These are phyloP conservation scores for Asarcornis scutulata DNA, from an alignment of 2,113 vertebrate genomes.

Conservation along the genomic window DNA sequence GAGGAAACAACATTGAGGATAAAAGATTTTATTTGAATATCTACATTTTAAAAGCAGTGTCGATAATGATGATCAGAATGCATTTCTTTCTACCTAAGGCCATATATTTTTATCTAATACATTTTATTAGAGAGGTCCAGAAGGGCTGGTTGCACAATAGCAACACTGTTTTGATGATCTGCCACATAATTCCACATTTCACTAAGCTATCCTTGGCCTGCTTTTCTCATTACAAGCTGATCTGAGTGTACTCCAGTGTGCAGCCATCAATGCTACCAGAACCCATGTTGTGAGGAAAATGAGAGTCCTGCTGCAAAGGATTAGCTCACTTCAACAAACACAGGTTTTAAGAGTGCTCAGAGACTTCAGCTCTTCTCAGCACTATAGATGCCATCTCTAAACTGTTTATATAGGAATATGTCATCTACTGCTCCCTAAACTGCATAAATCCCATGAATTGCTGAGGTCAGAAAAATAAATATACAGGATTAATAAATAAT, in stretches of 20 bases:
- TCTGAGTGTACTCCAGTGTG: not conserved
- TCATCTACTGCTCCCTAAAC: not conserved
- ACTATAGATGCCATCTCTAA: not conserved
- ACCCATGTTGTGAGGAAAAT: constrained; percentile 18
- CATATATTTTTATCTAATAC: not conserved
- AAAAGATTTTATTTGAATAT: not conserved
- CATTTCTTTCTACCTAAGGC: not conserved
- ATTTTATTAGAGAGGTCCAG: not conserved
- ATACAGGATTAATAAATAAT: constrained; percentile 11
- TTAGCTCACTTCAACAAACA: constrained; percentile 37
- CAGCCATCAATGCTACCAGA: not conserved
- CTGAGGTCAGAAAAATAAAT: not conserved
- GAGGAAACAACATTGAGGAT: not conserved
- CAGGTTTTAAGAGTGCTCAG: not conserved
- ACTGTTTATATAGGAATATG: not conserved
- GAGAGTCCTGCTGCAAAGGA: constrained; percentile 23
- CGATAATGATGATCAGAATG: not conserved
- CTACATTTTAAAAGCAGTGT: not conserved
- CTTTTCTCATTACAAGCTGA: constrained; percentile 14
- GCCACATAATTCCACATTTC: not conserved
- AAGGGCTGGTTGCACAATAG: not conserved
- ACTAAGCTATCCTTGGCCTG: not conserved
- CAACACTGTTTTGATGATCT: not conserved
- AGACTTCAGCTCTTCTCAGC: not conserved
- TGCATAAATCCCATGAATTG: not conserved